phyloP scores from a whole-genome alignment of 2,888 invertebrate genomes.

The Aleiodes leptofemur region DNA sequence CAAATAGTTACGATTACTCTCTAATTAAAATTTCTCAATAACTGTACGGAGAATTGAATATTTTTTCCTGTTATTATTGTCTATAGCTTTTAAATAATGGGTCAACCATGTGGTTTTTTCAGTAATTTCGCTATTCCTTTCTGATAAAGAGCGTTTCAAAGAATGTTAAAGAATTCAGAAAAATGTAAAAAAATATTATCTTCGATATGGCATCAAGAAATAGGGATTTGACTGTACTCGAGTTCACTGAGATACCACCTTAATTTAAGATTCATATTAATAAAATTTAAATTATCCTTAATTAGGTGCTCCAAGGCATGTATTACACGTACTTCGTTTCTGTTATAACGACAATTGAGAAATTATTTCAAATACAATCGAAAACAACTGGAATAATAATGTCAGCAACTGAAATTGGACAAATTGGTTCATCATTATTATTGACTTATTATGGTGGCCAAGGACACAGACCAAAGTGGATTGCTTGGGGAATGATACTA shows the following conservation, averaged over 20 bases:
- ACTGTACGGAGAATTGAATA: too few species aligned
- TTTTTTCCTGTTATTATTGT: too few species aligned
- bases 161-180: too few species aligned
- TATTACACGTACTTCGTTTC: conserved; percentile 96
- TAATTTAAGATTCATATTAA: neutral
- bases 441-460: conserved; percentile 93
- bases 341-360: conserved; percentile 94
- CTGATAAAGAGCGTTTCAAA: too few species aligned
- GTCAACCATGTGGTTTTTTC: too few species aligned
- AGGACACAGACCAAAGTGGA: conserved; percentile 95
- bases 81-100: too few species aligned
- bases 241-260: neutral
- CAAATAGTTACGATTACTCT: too few species aligned
- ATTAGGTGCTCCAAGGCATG: conserved; percentile 83
- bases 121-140: too few species aligned
- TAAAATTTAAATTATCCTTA: conserved; percentile 14
- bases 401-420: conserved; percentile 94
- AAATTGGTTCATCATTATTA: conserved; percentile 91
- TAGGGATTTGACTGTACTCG: too few species aligned
- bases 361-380: conserved; percentile 93
- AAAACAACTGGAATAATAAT: conserved; percentile 93
- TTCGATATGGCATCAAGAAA: too few species aligned
- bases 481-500: conserved; percentile 93
- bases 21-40: too few species aligned
- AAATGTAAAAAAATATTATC: neutral